Evolutionary conservation across 2,113 vertebrate species (phyloP), one percentile per base, ranked within the genome.

Genomic region (Hydrochoerus hydrochaeris): DNA sequence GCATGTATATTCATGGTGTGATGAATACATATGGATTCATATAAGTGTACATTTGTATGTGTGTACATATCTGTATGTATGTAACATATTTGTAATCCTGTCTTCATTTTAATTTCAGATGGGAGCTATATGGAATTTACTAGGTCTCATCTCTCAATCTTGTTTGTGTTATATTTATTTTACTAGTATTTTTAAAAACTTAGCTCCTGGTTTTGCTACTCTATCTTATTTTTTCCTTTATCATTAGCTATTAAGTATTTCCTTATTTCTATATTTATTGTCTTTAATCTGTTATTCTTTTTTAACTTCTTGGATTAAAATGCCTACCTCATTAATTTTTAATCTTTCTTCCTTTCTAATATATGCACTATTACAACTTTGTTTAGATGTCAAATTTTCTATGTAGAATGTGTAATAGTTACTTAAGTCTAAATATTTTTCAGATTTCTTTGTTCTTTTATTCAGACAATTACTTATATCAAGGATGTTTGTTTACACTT

Each of bases 21-120:
- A 16, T 62, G 44, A 57, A 4, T 41, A 62, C 38, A 3, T 58
- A 0, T 44, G 17, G 4, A 0, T 46, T 1, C 26, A 1, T 63
- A 7, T 52, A 52, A 35, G 13, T 80, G 49, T 80, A 8, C 7
- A 80, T 35, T 32, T 52, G 75, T 30, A 49, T 30, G 13, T 32
- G 46, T 77, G 8, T 62, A 75, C 26, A 14, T 41, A 1, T 58
- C 3, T 41, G 4, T 38, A 9, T 69, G 12, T 83, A 3, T 54
- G 7, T 63, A 17, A 44, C 9, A 62, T 67, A n/a, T 38, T 26
- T 83, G 58, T 54, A 60, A 83, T 44, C 12, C 54, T 95, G 8
- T 41, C 7, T 38, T 84, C 54, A 52, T 93, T 94, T 91, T 96
- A 65, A 93, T 89, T 91, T 7, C 6, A 96, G 10, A 75, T 35